A percentile compares a stretch with the other conserved stretches of the same genome.
Conservation (phyloP, 2,113 vertebrate species). For the Nicator chloris region DNA sequence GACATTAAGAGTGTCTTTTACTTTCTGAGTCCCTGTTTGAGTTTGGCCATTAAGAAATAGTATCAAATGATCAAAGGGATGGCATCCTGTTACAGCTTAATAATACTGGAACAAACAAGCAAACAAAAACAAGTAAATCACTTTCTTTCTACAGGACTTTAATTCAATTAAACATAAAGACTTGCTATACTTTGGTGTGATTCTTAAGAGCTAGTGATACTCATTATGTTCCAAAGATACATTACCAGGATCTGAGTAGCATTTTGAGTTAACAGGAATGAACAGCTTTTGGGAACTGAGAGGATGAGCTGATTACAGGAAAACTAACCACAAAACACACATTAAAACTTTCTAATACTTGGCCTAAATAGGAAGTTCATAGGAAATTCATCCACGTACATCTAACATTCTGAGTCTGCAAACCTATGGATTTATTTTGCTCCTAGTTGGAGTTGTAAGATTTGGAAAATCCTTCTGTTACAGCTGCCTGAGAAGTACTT, state of each 20-base stretch:
- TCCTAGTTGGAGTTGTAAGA: neutral
- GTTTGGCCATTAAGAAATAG: neutral
- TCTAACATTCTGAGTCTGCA: neutral
- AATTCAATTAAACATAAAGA: neutral
- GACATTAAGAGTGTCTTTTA: slow-evolving; percentile 32
- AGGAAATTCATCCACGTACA: neutral
- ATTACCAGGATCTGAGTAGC: neutral
- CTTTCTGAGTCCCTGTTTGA: neutral
- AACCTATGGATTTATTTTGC: slow-evolving; percentile 12
- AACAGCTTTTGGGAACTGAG: neutral
- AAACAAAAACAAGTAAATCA: neutral
- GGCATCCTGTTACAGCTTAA: neutral
- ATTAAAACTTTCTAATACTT: neutral
- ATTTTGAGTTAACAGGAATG: slow-evolving; percentile 2
- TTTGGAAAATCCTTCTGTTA: slow-evolving; percentile 31
- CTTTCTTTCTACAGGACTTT: neutral
- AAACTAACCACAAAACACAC: neutral
- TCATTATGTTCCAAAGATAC: neutral
- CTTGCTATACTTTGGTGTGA: neutral
- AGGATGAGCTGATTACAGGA: neutral
- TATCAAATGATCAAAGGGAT: neutral
- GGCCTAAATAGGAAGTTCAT: neutral
- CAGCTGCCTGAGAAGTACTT: slow-evolving; percentile 16
- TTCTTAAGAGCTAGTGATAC: neutral
- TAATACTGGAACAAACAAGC: neutral